phyloP scores from a whole-genome alignment of 2,113 vertebrate species.

The Podocnemis expansa region DNA sequence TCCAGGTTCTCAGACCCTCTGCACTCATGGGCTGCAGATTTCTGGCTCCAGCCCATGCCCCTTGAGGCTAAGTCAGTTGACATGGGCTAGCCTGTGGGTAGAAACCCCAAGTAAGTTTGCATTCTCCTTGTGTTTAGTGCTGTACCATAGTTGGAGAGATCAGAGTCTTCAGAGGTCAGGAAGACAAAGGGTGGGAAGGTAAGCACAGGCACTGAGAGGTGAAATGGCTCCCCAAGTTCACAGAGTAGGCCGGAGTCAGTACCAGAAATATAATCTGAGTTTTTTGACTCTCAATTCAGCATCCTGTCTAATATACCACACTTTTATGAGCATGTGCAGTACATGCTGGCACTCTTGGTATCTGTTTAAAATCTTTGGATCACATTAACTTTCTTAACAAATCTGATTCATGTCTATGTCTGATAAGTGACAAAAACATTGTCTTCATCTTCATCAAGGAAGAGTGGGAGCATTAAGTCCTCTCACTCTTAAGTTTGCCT shows the following conservation, averaged over 20 bases:
- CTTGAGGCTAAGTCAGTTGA: neutral
- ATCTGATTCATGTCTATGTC: no score
- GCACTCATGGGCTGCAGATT: neutral
- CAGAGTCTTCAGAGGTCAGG: neutral
- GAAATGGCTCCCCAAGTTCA: neutral
- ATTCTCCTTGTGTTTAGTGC: no score
- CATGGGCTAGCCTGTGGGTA: neutral
- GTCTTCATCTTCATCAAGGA: rapidly evolving
- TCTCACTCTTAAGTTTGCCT: neutral
- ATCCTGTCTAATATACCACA: neutral
- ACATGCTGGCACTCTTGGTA: neutral
- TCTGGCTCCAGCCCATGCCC: neutral
- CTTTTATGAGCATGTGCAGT: rapidly evolving
- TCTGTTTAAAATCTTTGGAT: neutral
- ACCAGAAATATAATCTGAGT: neutral
- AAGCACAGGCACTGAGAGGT: neutral
- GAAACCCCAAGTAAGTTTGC: neutral
- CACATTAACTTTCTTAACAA: no score
- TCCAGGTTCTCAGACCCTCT: neutral
- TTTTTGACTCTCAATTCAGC: neutral
- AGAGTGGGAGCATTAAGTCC: neutral
- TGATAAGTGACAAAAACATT: neutral
- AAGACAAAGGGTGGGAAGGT: neutral
- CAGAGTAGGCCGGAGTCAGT: neutral
- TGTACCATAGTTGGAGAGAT: neutral